Evolutionary conservation across 2,113 vertebrate genomes (phyloP).

Genomic region (Xiphias gladius): DNA sequence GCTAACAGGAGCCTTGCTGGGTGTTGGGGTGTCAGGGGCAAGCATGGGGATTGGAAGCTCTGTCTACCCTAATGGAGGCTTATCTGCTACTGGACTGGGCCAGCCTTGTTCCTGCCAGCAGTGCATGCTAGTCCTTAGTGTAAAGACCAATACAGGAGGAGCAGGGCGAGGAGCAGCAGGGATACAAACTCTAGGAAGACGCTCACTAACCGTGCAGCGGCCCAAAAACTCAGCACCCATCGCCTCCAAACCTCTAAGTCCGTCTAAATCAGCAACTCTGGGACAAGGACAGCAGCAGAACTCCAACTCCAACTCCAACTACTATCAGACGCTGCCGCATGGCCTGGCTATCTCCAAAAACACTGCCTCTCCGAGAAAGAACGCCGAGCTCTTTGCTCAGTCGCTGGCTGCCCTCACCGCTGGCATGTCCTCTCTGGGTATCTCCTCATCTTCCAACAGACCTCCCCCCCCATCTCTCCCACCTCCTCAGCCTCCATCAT

Average conservation of each 20-base stretch:
- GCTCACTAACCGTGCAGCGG: conserved; percentile 71
- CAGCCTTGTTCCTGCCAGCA: conserved; percentile 91
- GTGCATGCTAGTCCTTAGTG: conserved; percentile 91
- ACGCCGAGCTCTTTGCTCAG: conserved; percentile 81
- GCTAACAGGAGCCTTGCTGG: conserved; percentile 78
- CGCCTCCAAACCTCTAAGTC: conserved; percentile 63
- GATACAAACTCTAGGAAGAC: conserved; percentile 74
- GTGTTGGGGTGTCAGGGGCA: conserved; percentile 78
- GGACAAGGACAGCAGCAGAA: conserved; percentile 71
- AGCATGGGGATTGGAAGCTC: conserved; percentile 62
- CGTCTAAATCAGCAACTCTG: conserved; percentile 70
- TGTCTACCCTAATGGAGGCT: conserved; percentile 71
- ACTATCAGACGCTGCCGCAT: conserved; percentile 82
- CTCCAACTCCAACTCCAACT: conserved; percentile 66
- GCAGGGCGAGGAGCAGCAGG: conserved; percentile 40
- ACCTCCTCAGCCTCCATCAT: conserved; percentile 71
- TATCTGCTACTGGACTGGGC: conserved; percentile 60
- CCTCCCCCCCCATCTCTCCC: conserved; percentile 80
- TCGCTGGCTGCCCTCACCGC: conserved; percentile 80
- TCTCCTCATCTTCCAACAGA: conserved; percentile 72
- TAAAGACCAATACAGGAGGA: conserved; percentile 83
- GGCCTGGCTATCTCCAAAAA: conserved; percentile 79
- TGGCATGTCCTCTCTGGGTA: conserved; percentile 64
- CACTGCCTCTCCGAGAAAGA: conserved; percentile 64
- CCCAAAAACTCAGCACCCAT: conserved; percentile 50